These are phyloP conservation scores for Tetragnatha montana DNA, from an alignment of 2,888 invertebrate species.

Conservation along the genomic window DNA sequence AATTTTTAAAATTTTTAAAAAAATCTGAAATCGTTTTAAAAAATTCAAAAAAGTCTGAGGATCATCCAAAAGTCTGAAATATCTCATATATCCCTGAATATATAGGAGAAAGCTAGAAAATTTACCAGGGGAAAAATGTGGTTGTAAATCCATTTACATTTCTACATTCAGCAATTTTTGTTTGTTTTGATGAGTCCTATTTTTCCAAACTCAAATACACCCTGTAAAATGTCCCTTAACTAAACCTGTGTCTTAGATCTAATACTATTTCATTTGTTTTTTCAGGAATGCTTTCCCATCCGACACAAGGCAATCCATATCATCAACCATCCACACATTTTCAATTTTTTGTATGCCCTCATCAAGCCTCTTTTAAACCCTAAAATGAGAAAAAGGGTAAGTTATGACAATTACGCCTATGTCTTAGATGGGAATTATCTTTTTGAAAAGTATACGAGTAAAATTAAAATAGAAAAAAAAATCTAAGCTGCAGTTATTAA, in stretches of 20 bases:
- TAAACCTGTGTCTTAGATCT: neutral
- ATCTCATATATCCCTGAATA: too few species aligned
- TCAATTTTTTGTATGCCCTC: constrained; percentile 91
- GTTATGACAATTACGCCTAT: neutral
- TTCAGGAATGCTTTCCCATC: constrained; percentile 85
- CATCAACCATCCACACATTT: constrained; percentile 91
- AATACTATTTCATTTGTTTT: neutral
- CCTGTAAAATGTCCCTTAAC: neutral
- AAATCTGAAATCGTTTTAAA: too few species aligned
- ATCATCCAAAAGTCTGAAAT: too few species aligned
- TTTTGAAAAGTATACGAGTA: too few species aligned
- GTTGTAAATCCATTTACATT: neutral
- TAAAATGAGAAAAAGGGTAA: constrained; percentile 67
- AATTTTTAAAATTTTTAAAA: too few species aligned
- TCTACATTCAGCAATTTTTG: neutral
- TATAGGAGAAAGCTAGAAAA: too few species aligned
- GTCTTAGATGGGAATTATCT: too few species aligned
- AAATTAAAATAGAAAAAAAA: too few species aligned
- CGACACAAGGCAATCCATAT: constrained; percentile 91
- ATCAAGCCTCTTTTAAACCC: constrained; percentile 89
- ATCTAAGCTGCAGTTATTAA: too few species aligned
- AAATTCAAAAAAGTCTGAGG: too few species aligned
- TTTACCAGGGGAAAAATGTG: too few species aligned
- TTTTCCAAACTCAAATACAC: too few species aligned
- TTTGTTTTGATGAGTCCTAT: neutral